Conservation (phyloP, 2,113 vertebrate species). For the Nannobrachium achirus region DNA sequence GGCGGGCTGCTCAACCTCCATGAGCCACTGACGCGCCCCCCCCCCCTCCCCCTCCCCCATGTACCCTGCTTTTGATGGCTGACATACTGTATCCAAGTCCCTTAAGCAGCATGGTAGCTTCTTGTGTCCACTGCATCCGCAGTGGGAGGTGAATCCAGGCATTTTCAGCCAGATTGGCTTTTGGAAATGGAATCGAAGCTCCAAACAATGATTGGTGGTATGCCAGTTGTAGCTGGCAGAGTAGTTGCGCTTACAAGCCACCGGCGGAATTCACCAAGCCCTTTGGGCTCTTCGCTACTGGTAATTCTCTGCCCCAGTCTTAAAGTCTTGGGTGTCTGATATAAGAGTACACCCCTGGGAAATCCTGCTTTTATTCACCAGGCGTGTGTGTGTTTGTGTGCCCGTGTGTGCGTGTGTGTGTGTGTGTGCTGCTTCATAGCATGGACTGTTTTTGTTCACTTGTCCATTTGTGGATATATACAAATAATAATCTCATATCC, state of each 20-base stretch:
- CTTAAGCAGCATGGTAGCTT: slow-evolving; percentile 23
- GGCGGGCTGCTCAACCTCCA: no score
- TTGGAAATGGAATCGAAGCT: slow-evolving; percentile 35
- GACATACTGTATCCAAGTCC: slow-evolving; percentile 19
- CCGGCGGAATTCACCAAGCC: slow-evolving; percentile 39
- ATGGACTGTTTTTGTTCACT: no score
- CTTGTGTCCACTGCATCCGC: slow-evolving; percentile 33
- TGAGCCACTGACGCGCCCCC: no score
- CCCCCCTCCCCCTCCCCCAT: no score
- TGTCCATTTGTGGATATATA: no score
- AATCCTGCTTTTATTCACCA: no score
- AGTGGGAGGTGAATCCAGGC: slow-evolving; percentile 40
- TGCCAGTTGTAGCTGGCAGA: slow-evolving; percentile 48
- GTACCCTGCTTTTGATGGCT: no score
- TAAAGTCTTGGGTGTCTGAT: slow-evolving; percentile 39
- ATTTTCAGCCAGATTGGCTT: slow-evolving; percentile 49
- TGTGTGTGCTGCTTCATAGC: no score
- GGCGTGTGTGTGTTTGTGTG: no score
- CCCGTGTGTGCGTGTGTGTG: no score
- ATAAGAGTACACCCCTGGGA: no score
- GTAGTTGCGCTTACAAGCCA: slow-evolving; percentile 46
- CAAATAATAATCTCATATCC: no score
- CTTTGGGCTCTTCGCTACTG: slow-evolving; percentile 51
- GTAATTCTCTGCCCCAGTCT: slow-evolving; percentile 51
- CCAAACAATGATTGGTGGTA: slow-evolving; percentile 57